phyloP scores from a whole-genome alignment of 1,140 invertebrate species.

The Pararge aegeria region DNA sequence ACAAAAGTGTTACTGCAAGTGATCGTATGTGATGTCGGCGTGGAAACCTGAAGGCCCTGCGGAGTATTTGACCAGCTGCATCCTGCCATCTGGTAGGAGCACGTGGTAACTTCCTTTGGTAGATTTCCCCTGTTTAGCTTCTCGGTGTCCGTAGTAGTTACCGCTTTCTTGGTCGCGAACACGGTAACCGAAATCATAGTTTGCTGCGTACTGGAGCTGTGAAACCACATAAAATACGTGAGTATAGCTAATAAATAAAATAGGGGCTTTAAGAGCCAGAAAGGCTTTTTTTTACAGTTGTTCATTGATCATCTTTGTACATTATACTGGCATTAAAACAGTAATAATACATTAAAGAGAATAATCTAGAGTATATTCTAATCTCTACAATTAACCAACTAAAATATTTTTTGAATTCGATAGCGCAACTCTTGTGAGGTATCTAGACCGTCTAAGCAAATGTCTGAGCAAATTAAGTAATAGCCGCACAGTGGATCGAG shows the following conservation, averaged over 20 bases:
- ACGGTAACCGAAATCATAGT: constrained; percentile 88
- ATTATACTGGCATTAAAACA: no score
- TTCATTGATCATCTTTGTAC: no score
- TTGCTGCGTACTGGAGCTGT: constrained; percentile 84
- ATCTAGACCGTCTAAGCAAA: no score
- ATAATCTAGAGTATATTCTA: no score
- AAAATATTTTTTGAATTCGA: no score
- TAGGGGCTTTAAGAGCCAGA: no score
- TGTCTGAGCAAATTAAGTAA: no score
- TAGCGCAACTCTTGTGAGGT: no score
- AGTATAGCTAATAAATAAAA: background rate
- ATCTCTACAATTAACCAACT: no score
- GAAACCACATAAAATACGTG: constrained; percentile 15
- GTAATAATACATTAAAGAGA: no score
- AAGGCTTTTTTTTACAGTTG: no score
- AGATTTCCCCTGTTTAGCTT: constrained; percentile 82
- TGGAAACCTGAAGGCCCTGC: constrained; percentile 88
- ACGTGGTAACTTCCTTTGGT: constrained; percentile 89
- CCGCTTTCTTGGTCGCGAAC: constrained; percentile 85
- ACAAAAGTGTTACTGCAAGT: constrained; percentile 20
- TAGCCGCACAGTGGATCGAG: no score
- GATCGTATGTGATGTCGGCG: constrained; percentile 87
- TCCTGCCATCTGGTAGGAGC: constrained; percentile 87
- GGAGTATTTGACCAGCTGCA: constrained; percentile 88
- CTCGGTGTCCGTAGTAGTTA: constrained; percentile 87